Percentiles rank a stretch among this genome's conserved stretches.
These are phyloP conservation scores for Platycercus adscitus DNA, from an alignment of 2,113 vertebrate species.

Conservation along the genomic window DNA sequence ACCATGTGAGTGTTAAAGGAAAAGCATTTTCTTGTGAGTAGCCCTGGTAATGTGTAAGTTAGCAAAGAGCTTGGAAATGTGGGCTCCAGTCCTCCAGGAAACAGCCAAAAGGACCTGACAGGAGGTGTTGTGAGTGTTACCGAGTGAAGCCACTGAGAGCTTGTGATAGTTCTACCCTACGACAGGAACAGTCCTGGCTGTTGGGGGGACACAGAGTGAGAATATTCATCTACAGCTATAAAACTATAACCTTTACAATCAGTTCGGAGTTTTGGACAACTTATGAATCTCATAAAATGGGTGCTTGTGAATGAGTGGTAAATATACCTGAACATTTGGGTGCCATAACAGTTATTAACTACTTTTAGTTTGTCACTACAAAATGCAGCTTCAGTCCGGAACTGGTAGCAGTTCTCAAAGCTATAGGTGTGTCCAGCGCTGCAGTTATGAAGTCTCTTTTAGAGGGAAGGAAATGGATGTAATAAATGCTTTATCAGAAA, in stretches of 20 bases:
- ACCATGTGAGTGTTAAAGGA: neutral
- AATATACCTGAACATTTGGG: neutral
- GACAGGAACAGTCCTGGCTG: neutral
- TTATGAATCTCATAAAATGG: neutral
- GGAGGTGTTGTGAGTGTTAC: neutral
- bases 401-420: neutral
- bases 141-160: neutral
- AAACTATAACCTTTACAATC: neutral
- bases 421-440: neutral
- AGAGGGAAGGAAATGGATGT: neutral
- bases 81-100: neutral
- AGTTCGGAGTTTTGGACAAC: neutral
- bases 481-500: neutral
- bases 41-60: neutral
- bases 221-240: neutral
- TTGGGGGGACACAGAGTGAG: neutral
- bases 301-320: neutral
- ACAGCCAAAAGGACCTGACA: neutral
- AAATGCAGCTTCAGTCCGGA: neutral
- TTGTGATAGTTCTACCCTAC: neutral
- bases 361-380: neutral
- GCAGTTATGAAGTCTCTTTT: neutral
- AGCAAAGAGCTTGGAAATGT: neutral
- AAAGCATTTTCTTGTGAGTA: neutral
- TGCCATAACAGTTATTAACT: neutral